Base-by-base conservation (phyloP, 2,113 vertebrate species). In the Nothoprocta perdicaria region DNA sequence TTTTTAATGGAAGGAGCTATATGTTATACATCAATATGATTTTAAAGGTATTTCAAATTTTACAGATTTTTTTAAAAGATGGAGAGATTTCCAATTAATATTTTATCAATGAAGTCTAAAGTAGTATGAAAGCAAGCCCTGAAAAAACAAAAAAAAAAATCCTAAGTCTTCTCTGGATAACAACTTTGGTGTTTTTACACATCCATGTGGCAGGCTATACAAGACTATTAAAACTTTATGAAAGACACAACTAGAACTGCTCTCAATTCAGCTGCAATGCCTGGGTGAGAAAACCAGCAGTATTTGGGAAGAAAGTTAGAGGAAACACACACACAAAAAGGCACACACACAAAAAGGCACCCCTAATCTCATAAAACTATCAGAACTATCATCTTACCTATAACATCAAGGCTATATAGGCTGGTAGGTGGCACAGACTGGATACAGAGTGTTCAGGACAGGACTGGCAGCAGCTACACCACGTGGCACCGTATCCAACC, bases 11-110 rank as follows among this genome's bases (percentile, higher is more conserved):
- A 43, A 57, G 57, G 80, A 72, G 53, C 53, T 40, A 33, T 55
- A 86, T 91, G 73, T 92, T 78, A 80, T 68, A 89, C 90, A 83
- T 86, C 94, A 93, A 81, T 45, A 89, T 68, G 60, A 87, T 79
- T 92, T 89, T 90, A 90, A 75, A 92, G 76, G 71, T 88, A 71
- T 88, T 63, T 35, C 75, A 83, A 69, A 71, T 24, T 88, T 94
- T 82, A n/a, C 74, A 77, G 68, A 82, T 66, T 38, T 77, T 74
- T 77, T 73, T 41, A 61, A 53, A 61, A 71, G n/a, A 80, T 65
- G 82, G 80, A 80, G 48, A 50, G 6, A 72, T 87, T 35, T 67
- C 26, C 80, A 69, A 46, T 77, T 67, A 60, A 22, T 48, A 80
- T 79, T 90, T 93, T 69, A 88, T 52, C 43, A 92, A 38, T 22